Evolutionary conservation across 2,797 vertebrate genomes (phyloP).

Genomic region (Hafferia zeledoni): DNA sequence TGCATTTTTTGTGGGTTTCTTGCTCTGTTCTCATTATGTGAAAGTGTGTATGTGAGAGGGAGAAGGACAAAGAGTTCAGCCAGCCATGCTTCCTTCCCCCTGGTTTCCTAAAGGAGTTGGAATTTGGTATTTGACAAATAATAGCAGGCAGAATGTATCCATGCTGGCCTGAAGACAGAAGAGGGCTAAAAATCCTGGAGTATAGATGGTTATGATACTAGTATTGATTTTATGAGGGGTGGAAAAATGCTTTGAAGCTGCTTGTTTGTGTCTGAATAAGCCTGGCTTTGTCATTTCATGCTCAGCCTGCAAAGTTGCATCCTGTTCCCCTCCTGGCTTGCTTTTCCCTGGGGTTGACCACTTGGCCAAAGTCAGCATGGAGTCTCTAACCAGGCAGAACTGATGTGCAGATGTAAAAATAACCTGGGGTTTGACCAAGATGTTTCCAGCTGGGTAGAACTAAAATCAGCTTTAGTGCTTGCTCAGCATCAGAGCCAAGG

Average conservation of each 20-base stretch:
- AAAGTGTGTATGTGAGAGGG: not conserved
- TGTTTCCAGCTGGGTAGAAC: not conserved
- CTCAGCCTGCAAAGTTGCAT: conserved; percentile 19
- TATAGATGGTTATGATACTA: not conserved
- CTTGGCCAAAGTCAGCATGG: not conserved
- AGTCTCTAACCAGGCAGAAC: conserved; percentile 37
- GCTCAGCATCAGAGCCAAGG: not conserved
- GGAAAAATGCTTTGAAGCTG: conserved; percentile 28
- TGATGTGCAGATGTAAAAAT: conserved; percentile 25
- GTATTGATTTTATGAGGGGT: not conserved
- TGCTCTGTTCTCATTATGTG: conserved; percentile 12
- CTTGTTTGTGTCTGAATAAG: conserved; percentile 37
- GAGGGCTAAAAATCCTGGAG: not conserved
- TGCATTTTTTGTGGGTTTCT: conserved; percentile 50
- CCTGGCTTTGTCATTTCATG: conserved; percentile 29
- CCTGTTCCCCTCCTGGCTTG: conserved; percentile 37
- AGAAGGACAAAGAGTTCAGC: conserved; percentile 42
- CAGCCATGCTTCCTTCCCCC: not conserved
- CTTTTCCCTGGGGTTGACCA: conserved; percentile 19
- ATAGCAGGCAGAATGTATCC: not conserved
- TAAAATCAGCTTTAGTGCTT: not conserved
- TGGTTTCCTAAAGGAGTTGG: not conserved
- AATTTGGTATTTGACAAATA: conserved; percentile 37
- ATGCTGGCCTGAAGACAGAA: not conserved
- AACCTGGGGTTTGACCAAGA: conserved; percentile 17